These are phyloP conservation scores for Halotydeus destructor DNA, from an alignment of 1,140 invertebrate genomes.

Conservation along the genomic window DNA sequence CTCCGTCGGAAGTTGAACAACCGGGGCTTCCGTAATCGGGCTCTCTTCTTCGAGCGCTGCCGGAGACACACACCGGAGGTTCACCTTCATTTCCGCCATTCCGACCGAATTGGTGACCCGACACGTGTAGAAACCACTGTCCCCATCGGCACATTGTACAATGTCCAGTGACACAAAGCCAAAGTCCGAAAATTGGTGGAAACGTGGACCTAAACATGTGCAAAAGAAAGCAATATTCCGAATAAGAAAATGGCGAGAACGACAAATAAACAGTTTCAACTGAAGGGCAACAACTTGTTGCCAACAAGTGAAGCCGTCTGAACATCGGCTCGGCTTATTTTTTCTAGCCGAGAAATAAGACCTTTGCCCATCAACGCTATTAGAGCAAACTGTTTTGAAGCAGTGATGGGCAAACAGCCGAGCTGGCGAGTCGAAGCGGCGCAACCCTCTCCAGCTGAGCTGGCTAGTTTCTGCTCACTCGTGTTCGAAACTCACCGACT, in stretches of 20 bases:
- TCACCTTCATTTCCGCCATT: constrained; percentile 31
- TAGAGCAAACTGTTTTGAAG: background rate
- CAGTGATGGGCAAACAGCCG: background rate
- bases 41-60: background rate
- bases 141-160: constrained; percentile 43
- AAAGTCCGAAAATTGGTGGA: too few relatives aligned
- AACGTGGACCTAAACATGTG: too few relatives aligned
- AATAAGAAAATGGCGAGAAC: too few relatives aligned
- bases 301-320: too few relatives aligned
- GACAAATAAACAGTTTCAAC: too few relatives aligned
- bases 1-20: constrained; percentile 22
- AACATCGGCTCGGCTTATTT: background rate
- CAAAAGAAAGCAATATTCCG: too few relatives aligned
- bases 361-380: background rate
- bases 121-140: constrained; percentile 82
- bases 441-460: background rate
- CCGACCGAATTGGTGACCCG: constrained; percentile 79
- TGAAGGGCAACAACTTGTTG: too few relatives aligned
- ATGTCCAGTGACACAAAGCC: constrained; percentile 85
- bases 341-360: background rate
- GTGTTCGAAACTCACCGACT: constrained; percentile 13
- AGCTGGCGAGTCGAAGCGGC: too few relatives aligned
- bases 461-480: background rate
- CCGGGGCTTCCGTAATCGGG: constrained; percentile 1
- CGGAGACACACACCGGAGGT: background rate